A percentile compares a stretch with the other conserved stretches of the same genome.
Conservation (phyloP, 2,797 vertebrate genomes). For the Liparis tanakae region DNA sequence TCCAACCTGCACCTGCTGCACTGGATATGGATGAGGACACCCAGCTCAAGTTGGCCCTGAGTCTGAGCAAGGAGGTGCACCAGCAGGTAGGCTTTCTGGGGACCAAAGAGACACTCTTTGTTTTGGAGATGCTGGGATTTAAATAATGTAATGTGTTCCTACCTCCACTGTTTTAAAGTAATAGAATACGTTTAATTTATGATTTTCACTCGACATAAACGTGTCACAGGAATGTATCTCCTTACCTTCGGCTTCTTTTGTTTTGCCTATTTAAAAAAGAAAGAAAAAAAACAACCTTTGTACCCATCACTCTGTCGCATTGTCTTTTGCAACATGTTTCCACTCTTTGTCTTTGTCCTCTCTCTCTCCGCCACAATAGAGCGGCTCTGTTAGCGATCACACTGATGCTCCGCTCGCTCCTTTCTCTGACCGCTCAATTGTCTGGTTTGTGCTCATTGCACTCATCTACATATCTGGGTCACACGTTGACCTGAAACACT, state of each 20-base stretch:
- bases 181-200: neutral
- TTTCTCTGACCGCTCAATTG: conserved; percentile 51
- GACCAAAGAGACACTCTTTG: neutral
- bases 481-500: conserved; percentile 19
- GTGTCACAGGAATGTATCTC: neutral
- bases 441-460: conserved; percentile 40
- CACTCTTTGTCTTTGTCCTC: conserved; percentile 36
- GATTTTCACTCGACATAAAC: neutral
- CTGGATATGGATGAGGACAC: conserved; percentile 91
- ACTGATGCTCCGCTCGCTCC: conserved; percentile 36
- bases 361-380: conserved; percentile 54
- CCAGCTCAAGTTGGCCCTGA: conserved; percentile 93
- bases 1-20: conserved; percentile 37
- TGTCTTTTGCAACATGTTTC: conserved; percentile 29
- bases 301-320: conserved; percentile 5
- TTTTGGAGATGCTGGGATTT: neutral
- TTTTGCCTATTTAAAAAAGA: neutral
- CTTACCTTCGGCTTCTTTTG: neutral
- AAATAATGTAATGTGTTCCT: neutral
- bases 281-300: neutral
- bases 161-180: neutral
- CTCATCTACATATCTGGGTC: conserved; percentile 28
- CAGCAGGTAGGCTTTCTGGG: conserved; percentile 86
- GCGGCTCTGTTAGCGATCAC: conserved; percentile 48
- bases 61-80: conserved; percentile 93